These are phyloP conservation scores for Zoroaster sp. DNA, from an alignment of 53 echinoderm and acorn worm species.

Conservation along the genomic window DNA sequence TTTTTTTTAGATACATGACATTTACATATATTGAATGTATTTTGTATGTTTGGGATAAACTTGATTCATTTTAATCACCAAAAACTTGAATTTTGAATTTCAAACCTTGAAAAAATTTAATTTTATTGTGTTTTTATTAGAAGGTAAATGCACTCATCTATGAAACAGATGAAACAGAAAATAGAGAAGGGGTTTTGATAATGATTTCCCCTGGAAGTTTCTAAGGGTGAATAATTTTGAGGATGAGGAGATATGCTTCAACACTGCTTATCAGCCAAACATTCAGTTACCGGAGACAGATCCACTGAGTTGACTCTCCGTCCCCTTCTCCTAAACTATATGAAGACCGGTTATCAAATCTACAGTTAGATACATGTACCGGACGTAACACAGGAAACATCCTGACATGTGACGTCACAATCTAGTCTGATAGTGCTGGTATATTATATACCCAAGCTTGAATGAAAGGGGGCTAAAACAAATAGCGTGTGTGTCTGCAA, in stretches of 20 bases:
- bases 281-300: not conserved
- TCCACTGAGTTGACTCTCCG: too few relatives aligned
- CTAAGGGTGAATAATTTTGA: not conserved
- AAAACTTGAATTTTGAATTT: too few relatives aligned
- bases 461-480: not conserved
- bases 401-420: not conserved
- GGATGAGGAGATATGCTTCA: not conserved
- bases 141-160: not conserved
- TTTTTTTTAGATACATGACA: too few relatives aligned
- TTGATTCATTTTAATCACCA: too few relatives aligned
- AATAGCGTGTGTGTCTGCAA: not conserved
- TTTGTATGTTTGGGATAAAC: too few relatives aligned
- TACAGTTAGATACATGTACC: not conserved
- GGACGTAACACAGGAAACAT: not conserved
- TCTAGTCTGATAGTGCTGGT: not conserved
- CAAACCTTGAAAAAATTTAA: too few relatives aligned
- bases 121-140: too few relatives aligned
- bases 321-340: not conserved
- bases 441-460: not conserved
- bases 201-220: not conserved
- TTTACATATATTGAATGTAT: too few relatives aligned
- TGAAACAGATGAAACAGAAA: not conserved
- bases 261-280: not conserved
- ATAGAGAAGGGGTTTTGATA: too few relatives aligned
- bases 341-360: not conserved